Base-by-base conservation (phyloP, 2,113 vertebrate species). In the Platichthys stellatus region DNA sequence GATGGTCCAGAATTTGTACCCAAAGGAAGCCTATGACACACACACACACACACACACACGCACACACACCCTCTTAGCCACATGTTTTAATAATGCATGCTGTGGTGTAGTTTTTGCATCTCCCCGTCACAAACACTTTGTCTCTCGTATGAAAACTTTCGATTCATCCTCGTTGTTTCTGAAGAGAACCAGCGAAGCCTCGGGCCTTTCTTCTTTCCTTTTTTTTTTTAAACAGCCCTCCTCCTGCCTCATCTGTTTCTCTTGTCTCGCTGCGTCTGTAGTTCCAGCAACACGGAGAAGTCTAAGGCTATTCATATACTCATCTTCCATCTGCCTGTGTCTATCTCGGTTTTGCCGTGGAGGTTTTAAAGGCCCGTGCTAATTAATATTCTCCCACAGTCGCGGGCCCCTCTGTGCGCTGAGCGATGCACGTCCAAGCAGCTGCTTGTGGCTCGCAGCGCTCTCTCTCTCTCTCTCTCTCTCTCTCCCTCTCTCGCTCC, bases 61-160 rank as follows among this genome's bases (percentile, higher is more conserved):
- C 77, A 69, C 58, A 73, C 18, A 58, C 18, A 35, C 23, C 64
- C 38, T 57, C 51, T 56, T 58, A 60, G 20, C 45, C 20, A 13
- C 66, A 86, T 88, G 78, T 83, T 89, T 90, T 89, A 89, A 87
- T 86, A 79, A 87, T 89, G 80, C 17, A 0, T 31, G 72, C 80
- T 74, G 82, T 82, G 65, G 67, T 78, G 56, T 74, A 43, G 59
- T 61, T 75, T 86, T 78, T 67, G 45, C 66, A 84, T 76, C 62
- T 80, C 70, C 35, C 51, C 51, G n/a, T 90, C 80, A 81, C 58
- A 72, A 88, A 85, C 89, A 85, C 74, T 90, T 81, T 65, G 72
- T 69, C 18, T 80, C 57, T 71, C 63, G 26, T 68, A 47, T 62
- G 68, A 81, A 73, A n/a, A 58, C 67, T 71, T 51, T 47, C 49